These are phyloP conservation scores for Grapholita molesta DNA, from an alignment of 1,140 invertebrate genomes.

Conservation along the genomic window DNA sequence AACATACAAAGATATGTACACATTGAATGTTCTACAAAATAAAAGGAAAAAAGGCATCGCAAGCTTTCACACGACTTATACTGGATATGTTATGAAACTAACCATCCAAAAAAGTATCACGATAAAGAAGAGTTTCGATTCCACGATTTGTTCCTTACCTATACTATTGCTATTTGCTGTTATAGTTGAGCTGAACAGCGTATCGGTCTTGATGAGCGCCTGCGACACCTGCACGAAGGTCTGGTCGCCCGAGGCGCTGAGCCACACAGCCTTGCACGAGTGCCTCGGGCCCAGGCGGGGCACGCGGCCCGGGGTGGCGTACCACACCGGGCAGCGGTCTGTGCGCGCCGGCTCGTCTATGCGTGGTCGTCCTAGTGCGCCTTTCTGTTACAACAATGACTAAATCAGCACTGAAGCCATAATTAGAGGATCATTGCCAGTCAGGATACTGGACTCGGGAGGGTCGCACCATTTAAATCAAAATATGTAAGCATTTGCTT, in stretches of 20 bases:
- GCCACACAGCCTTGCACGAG: conserved; percentile 93
- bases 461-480: no score
- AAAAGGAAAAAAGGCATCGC: no score
- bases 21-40: no score
- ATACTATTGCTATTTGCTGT: conserved; percentile 93
- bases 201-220: conserved; percentile 92
- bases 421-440: no score
- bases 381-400: conserved; percentile 83
- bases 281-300: conserved; percentile 87
- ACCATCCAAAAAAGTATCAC: no score
- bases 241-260: conserved; percentile 95
- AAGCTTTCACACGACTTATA: no score
- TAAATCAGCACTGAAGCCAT: no score
- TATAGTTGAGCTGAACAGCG: conserved; percentile 90
- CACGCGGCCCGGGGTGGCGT: conserved; percentile 88
- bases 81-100: no score
- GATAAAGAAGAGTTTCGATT: neutral
- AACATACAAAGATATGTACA: conserved; percentile 43
- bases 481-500: no score
- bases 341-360: conserved; percentile 43
- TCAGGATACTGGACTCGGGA: no score
- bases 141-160: conserved; percentile 75
- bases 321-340: conserved; percentile 80
- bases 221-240: conserved; percentile 97
- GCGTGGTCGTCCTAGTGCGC: conserved; percentile 88